These are phyloP conservation scores for Epistrophella euchroma DNA, from an alignment of 2,888 invertebrate species.

Conservation along the genomic window DNA sequence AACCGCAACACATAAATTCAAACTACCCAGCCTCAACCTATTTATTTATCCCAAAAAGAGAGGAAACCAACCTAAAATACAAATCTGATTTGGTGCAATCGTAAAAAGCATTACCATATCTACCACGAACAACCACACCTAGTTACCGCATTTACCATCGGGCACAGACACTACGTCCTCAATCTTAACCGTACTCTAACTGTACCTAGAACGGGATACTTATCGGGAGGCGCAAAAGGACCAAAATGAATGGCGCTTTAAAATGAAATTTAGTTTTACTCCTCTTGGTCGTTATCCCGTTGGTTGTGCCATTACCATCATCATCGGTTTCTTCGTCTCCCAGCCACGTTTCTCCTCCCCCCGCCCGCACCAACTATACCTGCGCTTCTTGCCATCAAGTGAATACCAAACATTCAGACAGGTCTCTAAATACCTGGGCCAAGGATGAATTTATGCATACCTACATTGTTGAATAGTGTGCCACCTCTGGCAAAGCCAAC, in stretches of 20 bases:
- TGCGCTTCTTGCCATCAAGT: slow-evolving; percentile 32
- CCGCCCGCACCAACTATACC: slow-evolving; percentile 6
- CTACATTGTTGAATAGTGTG: slow-evolving; percentile 63
- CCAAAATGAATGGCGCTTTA: slow-evolving; percentile 74
- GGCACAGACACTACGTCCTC: slow-evolving; percentile 64
- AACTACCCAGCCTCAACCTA: slow-evolving; percentile 52
- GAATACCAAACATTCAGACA: slow-evolving; percentile 73
- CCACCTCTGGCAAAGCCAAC: slow-evolving; percentile 57
- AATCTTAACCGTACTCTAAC: slow-evolving; percentile 58
- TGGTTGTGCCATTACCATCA: slow-evolving; percentile 40
- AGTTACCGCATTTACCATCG: slow-evolving; percentile 75
- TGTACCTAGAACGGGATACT: slow-evolving; percentile 29
- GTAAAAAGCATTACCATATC: slow-evolving; percentile 76
- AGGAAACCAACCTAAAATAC: slow-evolving; percentile 74
- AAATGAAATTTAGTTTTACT: slow-evolving; percentile 74
- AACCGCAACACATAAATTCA: slow-evolving; percentile 79
- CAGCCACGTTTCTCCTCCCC: slow-evolving; percentile 19
- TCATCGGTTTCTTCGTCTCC: slow-evolving; percentile 16
- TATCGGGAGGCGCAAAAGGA: slow-evolving; percentile 67
- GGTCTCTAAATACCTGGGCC: slow-evolving; percentile 73
- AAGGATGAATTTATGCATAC: slow-evolving; percentile 69
- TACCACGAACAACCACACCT: slow-evolving; percentile 74
- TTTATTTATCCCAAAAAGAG: slow-evolving; percentile 40
- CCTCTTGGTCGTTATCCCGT: slow-evolving; percentile 24
- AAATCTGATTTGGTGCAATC: slow-evolving; percentile 76